Evolutionary conservation across 2,113 vertebrate species (phyloP), one percentile per base, ranked within the genome.

Genomic region (Setophaga kirtlandii): DNA sequence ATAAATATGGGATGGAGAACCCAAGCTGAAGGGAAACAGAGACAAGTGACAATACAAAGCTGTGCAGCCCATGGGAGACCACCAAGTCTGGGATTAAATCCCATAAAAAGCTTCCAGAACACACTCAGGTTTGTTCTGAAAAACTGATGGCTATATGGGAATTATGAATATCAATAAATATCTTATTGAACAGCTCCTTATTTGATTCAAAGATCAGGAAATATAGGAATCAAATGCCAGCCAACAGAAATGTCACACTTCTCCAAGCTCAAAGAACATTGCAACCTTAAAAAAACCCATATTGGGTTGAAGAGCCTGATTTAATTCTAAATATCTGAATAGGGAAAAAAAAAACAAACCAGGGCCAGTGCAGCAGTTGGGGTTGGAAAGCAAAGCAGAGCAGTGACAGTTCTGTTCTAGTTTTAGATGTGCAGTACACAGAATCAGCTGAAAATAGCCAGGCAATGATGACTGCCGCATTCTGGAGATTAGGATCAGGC

Each of bases 401-500:
- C 41, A 55, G 31, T 21, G 60, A 81, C 12, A 18, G 10, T 25
- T 83, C 58, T 73, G 50, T 41, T 62, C 28, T 55, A 39, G 67
- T 74, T 92, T 88, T 80, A 83, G 58, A 76, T 24, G 23, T 33
- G 71, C 27, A 65, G 44, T 27, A 42, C 0, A 2, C 42, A 88
- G 33, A 91, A 85, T 4, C 5, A 4, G 52, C 50, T 93, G 71
- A 83, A 96, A 96, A 96, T 41, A 96, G 71, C 35, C 33, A 77
- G 59, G 81, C 82, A 83, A 24, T 68, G 65, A 93, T 85, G 93
- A 59, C 84, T 85, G 23, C 3, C 93, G 74, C 65, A 20, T 87
- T 83, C 68, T 82, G 42, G 30, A 95, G 95, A 96, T 91, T 58
- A 93, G 47, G 56, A 86, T 96, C 82, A 77, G 91, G 84, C 74